Conservation (phyloP, 92 coral and sea anemone genomes). For the Montipora capitata region DNA sequence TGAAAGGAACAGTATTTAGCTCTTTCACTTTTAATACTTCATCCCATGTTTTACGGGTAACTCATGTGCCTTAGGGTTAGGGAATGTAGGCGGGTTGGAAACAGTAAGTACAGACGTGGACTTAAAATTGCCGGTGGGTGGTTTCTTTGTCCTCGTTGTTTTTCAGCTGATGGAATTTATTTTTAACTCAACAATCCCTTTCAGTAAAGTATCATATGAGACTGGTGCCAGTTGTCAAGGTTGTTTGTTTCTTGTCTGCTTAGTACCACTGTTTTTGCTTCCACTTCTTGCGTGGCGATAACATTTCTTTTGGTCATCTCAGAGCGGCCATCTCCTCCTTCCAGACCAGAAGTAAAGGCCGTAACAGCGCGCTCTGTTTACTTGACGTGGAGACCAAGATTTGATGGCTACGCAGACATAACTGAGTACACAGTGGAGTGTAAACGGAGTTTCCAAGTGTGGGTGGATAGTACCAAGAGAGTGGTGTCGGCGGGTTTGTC, state of each 20-base stretch:
- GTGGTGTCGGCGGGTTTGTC: slow-evolving; percentile 56
- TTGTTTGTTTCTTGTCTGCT: neutral
- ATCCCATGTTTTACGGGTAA: no score
- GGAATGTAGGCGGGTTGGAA: no score
- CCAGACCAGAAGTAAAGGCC: slow-evolving; percentile 49
- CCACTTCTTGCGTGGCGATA: neutral
- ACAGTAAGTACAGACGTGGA: no score
- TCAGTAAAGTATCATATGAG: no score
- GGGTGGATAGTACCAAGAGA: slow-evolving; percentile 34
- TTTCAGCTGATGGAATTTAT: neutral
- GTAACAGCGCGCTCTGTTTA: slow-evolving; percentile 78
- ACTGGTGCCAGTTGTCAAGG: no score
- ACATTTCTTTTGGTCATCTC: neutral
- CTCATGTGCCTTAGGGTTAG: no score
- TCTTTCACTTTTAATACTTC: no score
- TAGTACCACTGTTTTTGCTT: neutral
- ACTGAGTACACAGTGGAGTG: slow-evolving; percentile 73
- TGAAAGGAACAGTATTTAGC: neutral
- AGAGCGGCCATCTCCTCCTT: slow-evolving; percentile 93
- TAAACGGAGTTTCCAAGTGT: slow-evolving; percentile 58
- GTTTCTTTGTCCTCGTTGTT: neutral
- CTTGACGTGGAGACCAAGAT: slow-evolving; percentile 81
- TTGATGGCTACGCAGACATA: slow-evolving; percentile 87
- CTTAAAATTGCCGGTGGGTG: no score
- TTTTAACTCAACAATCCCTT: no score